Base-by-base conservation (phyloP, 2,797 vertebrate genomes). In the Gallirallus australis region DNA sequence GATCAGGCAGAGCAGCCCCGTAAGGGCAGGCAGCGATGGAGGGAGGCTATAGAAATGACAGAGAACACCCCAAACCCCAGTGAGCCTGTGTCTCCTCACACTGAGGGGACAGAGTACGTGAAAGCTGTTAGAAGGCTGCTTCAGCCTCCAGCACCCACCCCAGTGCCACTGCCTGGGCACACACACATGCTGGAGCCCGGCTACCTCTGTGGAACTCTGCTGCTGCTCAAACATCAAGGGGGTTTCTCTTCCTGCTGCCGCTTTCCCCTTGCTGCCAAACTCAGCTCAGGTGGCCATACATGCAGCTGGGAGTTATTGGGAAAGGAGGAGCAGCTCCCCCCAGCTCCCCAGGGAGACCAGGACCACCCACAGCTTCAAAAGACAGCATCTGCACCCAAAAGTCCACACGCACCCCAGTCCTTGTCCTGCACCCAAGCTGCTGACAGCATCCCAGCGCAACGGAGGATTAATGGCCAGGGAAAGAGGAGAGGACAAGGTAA, bases 301-400 rank as follows among this genome's bases (percentile, higher is more conserved):
- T 39, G 17, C 66, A 61, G 40, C 85, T 76, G 66, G 92, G 66
- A 79, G 21, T 12, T 82, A 61, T 6, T 8, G 72, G 15, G 42
- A 23, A 83, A 10, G 31, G 39, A 47, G 7, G 39, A 47, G 7
- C 63, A 80, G 68, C 68, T 75, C 75, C 30, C 23, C 17, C 19
- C 7, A 0, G 1, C 39, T 37, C 79, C 40, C 18, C 20, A 23
- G 19, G 31, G 73, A 86, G 7, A 63, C n/a, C 24, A 7, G 52
- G 71, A 61, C 82, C 94, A 95, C 86, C 68, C 79, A 54, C 80
- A 57, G 33, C 72, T 90, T 85, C 93, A 57, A 60, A 95, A 72
- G 37, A 8, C 45, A 79, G 28, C 21, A 6, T 6, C 47, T 82
- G 82, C 0, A 0, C 71, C 79, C 72, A 16, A 4, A 77, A 86